phyloP scores from a whole-genome alignment of 2,113 vertebrate genomes.

The Melanotaenia duboulayi region DNA sequence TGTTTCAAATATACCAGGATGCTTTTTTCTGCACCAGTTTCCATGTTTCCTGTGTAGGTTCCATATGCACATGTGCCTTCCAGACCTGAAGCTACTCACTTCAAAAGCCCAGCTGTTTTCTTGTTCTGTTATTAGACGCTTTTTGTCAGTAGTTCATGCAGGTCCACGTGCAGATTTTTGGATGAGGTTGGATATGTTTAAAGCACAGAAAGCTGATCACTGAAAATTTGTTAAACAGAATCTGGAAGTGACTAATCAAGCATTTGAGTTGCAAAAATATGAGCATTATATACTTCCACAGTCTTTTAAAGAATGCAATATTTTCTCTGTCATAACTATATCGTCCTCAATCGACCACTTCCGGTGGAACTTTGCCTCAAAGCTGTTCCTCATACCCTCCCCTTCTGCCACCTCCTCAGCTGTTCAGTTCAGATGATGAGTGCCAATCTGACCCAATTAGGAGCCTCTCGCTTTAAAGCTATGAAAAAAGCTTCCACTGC shows the following conservation, averaged over 20 bases:
- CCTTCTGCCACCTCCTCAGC: constrained; percentile 38
- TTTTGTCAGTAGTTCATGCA: constrained; percentile 16
- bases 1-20: constrained; percentile 37
- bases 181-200: constrained; percentile 11
- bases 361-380: constrained; percentile 5
- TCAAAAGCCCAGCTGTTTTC: constrained; percentile 31
- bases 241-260: neutral
- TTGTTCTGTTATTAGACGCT: constrained; percentile 20
- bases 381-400: constrained; percentile 2
- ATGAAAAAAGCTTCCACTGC: constrained; percentile 61
- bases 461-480: constrained; percentile 50
- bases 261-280: neutral
- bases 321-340: neutral
- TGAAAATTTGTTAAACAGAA: constrained; percentile 3
- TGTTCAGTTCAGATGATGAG: constrained; percentile 45
- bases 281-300: neutral
- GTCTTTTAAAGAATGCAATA: neutral
- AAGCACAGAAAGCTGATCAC: constrained; percentile 6
- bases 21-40: constrained; percentile 32
- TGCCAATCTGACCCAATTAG: constrained; percentile 75
- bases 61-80: constrained; percentile 47
- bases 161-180: constrained; percentile 7
- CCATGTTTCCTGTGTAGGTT: constrained; percentile 34
- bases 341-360: neutral
- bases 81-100: constrained; percentile 33